phyloP scores from a whole-genome alignment of 2,888 invertebrate genomes.

The Drosophila bunnanda region DNA sequence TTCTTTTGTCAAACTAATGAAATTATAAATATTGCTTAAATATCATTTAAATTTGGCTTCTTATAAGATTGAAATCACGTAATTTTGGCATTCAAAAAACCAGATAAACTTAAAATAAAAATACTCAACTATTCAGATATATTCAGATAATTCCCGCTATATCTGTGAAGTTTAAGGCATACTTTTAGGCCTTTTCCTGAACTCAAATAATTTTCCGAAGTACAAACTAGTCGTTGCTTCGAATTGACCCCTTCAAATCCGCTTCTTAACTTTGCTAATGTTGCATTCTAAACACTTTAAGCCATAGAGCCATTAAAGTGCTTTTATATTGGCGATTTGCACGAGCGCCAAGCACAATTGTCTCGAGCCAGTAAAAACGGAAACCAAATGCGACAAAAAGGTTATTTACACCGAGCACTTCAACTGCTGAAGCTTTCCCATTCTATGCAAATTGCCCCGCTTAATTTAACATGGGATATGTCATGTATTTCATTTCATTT shows the following conservation, averaged over 20 bases:
- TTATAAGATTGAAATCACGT: too few relatives aligned
- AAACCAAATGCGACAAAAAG: constrained; percentile 15
- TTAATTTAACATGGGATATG: constrained; percentile 32
- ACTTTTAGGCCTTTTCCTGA: constrained; percentile 11
- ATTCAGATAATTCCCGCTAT: not conserved
- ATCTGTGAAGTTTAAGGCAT: not conserved
- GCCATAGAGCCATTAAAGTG: constrained; percentile 44
- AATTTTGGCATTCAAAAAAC: too few relatives aligned
- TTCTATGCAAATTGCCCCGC: constrained; percentile 32
- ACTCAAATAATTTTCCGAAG: not conserved
- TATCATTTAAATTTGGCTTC: too few relatives aligned
- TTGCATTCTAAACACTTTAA: constrained; percentile 73
- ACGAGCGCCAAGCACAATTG: constrained; percentile 40
- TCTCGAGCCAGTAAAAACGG: constrained; percentile 20
- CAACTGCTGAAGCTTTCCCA: constrained; percentile 4
- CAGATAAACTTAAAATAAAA: too few relatives aligned
- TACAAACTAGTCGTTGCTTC: constrained; percentile 11
- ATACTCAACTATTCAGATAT: not conserved
- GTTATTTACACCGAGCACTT: constrained; percentile 23
- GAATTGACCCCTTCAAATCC: not conserved
- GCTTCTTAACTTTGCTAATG: constrained; percentile 38
- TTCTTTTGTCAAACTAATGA: not conserved
- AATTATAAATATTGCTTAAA: not conserved
- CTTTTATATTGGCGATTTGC: constrained; percentile 62
- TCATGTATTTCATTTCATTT: constrained; percentile 10